phyloP scores from a whole-genome alignment of 2,888 invertebrate genomes.

The Stenurella melanura region DNA sequence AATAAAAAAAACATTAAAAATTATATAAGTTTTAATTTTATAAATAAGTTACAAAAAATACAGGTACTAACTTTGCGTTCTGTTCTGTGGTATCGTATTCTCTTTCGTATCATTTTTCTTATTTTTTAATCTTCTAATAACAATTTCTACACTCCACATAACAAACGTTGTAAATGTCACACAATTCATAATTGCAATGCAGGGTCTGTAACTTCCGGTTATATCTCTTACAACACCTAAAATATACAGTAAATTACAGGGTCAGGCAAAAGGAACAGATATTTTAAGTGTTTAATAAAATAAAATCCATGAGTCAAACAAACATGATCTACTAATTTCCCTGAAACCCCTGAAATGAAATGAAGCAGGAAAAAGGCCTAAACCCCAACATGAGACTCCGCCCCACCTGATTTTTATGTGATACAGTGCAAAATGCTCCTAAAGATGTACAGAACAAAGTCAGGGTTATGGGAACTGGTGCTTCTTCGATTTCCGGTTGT shows the following conservation, averaged over 20 bases:
- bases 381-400: no score
- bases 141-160: constrained; percentile 76
- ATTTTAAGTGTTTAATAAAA: no score
- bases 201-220: constrained; percentile 77
- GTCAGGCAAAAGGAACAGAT: neutral
- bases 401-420: no score
- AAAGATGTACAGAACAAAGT: no score
- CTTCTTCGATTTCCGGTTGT: no score
- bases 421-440: no score
- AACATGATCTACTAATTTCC: no score
- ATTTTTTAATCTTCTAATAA: constrained; percentile 19
- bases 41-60: neutral
- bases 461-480: no score
- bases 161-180: constrained; percentile 77
- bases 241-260: constrained; percentile 17
- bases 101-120: constrained; percentile 11
- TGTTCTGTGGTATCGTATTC: neutral
- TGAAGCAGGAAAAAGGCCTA: no score
- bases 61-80: neutral
- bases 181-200: constrained; percentile 78
- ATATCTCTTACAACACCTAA: constrained; percentile 77
- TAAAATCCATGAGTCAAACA: no score
- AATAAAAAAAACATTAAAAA: neutral
- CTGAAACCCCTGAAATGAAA: no score
- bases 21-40: neutral